A percentile compares a stretch with the other conserved stretches of the same genome.
Evolutionary conservation across 2,888 invertebrate species (phyloP).

Genomic region (Reticulitermes lucifugus): DNA sequence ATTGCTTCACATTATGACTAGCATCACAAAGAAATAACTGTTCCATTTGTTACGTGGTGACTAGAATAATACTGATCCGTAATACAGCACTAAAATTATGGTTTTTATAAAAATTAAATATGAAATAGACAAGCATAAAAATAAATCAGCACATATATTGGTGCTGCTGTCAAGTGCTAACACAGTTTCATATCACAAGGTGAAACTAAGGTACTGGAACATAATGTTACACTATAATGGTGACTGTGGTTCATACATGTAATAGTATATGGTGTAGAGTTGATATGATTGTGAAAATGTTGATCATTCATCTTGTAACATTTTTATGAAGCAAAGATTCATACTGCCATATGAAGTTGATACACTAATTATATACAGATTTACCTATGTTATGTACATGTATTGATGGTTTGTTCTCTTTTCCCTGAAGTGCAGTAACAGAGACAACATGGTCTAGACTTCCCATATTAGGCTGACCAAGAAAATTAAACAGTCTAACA

Average conservation of each 20-base stretch:
- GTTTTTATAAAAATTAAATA: slow-evolving; percentile 33
- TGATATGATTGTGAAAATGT: slow-evolving; percentile 46
- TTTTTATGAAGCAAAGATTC: slow-evolving; percentile 47
- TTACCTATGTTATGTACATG: slow-evolving; percentile 45
- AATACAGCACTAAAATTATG: slow-evolving; percentile 33
- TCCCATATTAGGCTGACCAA: slow-evolving; percentile 55
- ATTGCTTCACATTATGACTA: background rate
- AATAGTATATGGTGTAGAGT: slow-evolving; percentile 30
- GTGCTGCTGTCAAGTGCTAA: slow-evolving; percentile 23
- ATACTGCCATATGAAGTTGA: slow-evolving; percentile 39
- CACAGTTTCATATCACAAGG: slow-evolving; percentile 29
- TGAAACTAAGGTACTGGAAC: slow-evolving; percentile 28
- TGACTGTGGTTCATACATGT: slow-evolving; percentile 35
- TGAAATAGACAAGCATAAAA: slow-evolving; percentile 20
- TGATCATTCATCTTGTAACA: slow-evolving; percentile 41
- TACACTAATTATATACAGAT: slow-evolving; percentile 46
- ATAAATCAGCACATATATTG: slow-evolving; percentile 26
- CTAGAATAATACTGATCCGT: slow-evolving; percentile 30
- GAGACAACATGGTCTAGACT: slow-evolving; percentile 31
- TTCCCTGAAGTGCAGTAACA: slow-evolving; percentile 45
- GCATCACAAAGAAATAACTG: background rate
- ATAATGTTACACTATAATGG: background rate
- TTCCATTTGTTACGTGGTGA: background rate
- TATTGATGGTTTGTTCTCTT: slow-evolving; percentile 34
- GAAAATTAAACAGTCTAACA: slow-evolving; percentile 48